These are phyloP conservation scores for Oligia fasciuncula DNA, from an alignment of 2,888 invertebrate genomes.

Conservation along the genomic window DNA sequence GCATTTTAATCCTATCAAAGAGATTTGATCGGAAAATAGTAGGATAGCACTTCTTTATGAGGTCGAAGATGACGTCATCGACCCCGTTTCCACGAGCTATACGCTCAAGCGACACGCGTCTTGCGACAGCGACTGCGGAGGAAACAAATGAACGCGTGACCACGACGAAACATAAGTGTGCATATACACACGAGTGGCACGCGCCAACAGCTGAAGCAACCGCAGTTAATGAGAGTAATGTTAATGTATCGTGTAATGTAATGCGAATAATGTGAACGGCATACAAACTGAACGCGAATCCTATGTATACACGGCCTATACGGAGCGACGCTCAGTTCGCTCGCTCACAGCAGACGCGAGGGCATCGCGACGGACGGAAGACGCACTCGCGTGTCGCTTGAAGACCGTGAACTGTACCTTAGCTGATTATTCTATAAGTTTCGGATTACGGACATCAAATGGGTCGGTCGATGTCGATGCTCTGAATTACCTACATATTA, in stretches of 20 bases:
- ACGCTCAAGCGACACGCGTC: not conserved
- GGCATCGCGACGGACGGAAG: not conserved
- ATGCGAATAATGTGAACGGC: not conserved
- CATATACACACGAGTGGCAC: not conserved
- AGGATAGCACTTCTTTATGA: slow-evolving; percentile 20
- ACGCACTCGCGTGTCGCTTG: not conserved
- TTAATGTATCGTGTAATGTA: too few species aligned
- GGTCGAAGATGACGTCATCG: slow-evolving; percentile 50
- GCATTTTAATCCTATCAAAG: slow-evolving; percentile 55
- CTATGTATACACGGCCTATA: not conserved
- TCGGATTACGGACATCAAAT: slow-evolving; percentile 46
- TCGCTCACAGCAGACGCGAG: too few species aligned
- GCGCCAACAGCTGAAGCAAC: not conserved
- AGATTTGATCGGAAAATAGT: slow-evolving; percentile 50
- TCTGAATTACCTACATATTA: slow-evolving; percentile 36
- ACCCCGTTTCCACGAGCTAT: slow-evolving; percentile 6
- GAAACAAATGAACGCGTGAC: not conserved
- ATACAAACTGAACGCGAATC: not conserved
- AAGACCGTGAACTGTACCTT: not conserved
- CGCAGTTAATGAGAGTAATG: too few species aligned
- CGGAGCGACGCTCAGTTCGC: not conserved
- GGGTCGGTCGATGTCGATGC: slow-evolving; percentile 24
- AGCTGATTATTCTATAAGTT: slow-evolving; percentile 40
- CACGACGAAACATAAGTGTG: not conserved
- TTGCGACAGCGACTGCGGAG: not conserved